Percentiles rank a stretch among this genome's conserved stretches.
phyloP scores from a whole-genome alignment of 2,797 vertebrate genomes.

The Alauda arvensis region DNA sequence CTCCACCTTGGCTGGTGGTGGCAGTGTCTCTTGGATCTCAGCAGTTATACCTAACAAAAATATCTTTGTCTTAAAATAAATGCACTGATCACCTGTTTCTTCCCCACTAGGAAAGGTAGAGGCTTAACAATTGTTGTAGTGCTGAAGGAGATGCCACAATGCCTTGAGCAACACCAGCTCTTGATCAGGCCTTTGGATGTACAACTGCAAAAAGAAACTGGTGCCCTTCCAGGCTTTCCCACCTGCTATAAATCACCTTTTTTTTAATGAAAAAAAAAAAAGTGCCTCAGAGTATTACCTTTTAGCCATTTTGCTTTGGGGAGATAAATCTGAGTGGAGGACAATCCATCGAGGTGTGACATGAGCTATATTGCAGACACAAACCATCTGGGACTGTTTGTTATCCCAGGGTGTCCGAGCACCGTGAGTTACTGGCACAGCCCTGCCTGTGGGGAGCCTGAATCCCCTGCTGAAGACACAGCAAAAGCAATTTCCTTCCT shows the following conservation, averaged over 20 bases:
- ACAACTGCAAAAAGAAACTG: background rate
- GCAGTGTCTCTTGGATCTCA: background rate
- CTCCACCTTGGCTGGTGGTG: background rate
- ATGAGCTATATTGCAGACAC: background rate
- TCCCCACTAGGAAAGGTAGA: background rate
- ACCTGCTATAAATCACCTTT: background rate
- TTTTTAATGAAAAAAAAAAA: background rate
- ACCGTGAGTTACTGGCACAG: constrained; percentile 10
- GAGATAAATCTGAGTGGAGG: background rate
- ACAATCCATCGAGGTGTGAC: background rate
- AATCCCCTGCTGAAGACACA: background rate
- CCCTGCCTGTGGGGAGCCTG: background rate
- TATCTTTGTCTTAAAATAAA: background rate
- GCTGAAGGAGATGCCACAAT: background rate
- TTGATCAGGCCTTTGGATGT: background rate
- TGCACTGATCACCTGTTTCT: background rate
- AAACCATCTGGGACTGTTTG: background rate
- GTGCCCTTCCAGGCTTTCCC: background rate
- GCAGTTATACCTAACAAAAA: background rate
- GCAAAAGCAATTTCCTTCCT: background rate
- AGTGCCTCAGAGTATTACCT: background rate
- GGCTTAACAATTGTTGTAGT: background rate
- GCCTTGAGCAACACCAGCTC: background rate
- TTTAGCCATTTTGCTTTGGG: background rate
- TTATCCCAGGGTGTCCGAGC: constrained; percentile 12